Base-by-base conservation (phyloP, 2,113 vertebrate species). In the Chloebia gouldiae region DNA sequence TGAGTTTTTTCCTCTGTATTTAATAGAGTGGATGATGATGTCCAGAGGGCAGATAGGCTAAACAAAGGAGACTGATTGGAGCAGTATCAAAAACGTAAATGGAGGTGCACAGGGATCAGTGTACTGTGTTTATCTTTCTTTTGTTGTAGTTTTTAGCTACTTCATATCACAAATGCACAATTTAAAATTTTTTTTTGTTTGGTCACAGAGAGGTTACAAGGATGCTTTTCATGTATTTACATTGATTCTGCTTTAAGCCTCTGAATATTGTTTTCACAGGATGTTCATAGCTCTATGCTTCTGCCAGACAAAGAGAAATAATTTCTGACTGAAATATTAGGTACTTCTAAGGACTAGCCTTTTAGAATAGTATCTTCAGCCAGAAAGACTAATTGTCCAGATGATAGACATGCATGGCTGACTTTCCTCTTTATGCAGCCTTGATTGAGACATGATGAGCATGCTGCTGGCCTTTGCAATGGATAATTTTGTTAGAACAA, bases 401-500 rank as follows among this genome's bases (percentile, higher is more conserved):
- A 73, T 88, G 95, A 96, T 95, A 96, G 98, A 81, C 75, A 80
- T 42, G 75, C 95, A 60, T 83, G 92, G 92, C 57, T 96, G 86
- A 81, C 91, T 96, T 90, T 97, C 91, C 80, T 95, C 91, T 97
- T 96, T 88, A 85, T 16, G 20, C 71, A 56, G 44, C 73, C 90
- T 93, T 97, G 94, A 97, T 83, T 96, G 96, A 97, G 95, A 97
- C 63, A 70, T 51, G 61, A 90, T 72, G 96, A 97, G 79, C 53
- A 3, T 65, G 81, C 92, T 86, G 35, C 92, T 97, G 91, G 97
- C 96, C 93, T 96, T 80, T 66, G 86, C 85, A 53, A 39, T 81
- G 90, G 96, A 86, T 96, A 88, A 90, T 97, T 97, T 96, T 95
- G 95, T 95, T 96, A 94, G 94, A 96, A 96, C 91, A 96, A 12